Conservation (phyloP, 2,113 vertebrate species). For the Poicephalus gulielmi region DNA sequence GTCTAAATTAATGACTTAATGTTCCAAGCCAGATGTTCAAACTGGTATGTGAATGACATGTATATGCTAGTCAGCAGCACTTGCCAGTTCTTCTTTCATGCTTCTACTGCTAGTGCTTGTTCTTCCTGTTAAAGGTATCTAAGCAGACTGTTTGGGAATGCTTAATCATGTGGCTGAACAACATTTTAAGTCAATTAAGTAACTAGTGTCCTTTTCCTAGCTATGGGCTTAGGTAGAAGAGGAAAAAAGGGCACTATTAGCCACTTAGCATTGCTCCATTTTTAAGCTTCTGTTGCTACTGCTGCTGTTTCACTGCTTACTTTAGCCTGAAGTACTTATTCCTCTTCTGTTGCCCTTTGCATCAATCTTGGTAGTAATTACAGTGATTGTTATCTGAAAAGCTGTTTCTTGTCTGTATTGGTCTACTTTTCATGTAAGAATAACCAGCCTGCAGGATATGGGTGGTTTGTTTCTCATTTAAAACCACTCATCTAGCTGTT, state of each 20-base stretch:
- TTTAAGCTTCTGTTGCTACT: conserved; percentile 6
- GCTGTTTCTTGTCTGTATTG: not conserved
- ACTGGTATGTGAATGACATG: conserved; percentile 18
- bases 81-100: conserved; percentile 16
- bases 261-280: not conserved
- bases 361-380: not conserved
- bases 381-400: not conserved
- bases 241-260: not conserved
- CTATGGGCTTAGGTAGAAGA: not conserved
- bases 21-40: conserved; percentile 49
- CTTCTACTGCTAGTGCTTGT: conserved; percentile 20
- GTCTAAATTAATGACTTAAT: conserved; percentile 52
- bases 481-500: not conserved
- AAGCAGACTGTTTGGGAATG: not conserved
- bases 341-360: not conserved
- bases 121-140: conserved; percentile 11
- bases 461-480: not conserved
- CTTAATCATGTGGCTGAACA: not conserved
- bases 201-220: not conserved
- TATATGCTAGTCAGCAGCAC: conserved; percentile 31
- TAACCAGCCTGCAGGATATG: not conserved
- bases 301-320: conserved; percentile 6
- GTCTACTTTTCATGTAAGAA: not conserved
- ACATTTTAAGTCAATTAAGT: not conserved
- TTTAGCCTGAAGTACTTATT: not conserved